Evolutionary conservation across 2,888 invertebrate genomes (phyloP).

Genomic region (Leucoma salicis): DNA sequence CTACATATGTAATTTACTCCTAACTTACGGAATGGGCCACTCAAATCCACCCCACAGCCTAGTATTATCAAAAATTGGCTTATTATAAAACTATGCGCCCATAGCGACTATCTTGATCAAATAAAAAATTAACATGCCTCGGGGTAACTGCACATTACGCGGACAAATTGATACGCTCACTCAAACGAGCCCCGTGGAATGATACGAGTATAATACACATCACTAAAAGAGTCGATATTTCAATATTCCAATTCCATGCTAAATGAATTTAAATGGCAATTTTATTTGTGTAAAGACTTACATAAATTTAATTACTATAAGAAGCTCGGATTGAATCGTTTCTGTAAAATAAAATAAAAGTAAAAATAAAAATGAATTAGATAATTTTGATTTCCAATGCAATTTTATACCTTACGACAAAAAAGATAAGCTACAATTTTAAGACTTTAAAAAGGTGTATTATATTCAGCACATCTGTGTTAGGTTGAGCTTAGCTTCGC

Average conservation of each 20-base stretch:
- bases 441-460: too few relatives aligned
- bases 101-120: slow-evolving; percentile 70
- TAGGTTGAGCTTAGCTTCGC: too few relatives aligned
- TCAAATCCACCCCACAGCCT: slow-evolving; percentile 51
- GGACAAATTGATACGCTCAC: slow-evolving; percentile 59
- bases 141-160: slow-evolving; percentile 58
- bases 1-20: slow-evolving; percentile 63
- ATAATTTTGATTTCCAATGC: too few relatives aligned
- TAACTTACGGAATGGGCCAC: slow-evolving; percentile 54
- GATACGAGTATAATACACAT: not conserved
- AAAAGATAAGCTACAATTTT: too few relatives aligned
- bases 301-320: too few relatives aligned
- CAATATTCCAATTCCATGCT: not conserved
- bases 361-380: too few relatives aligned
- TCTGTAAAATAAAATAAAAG: too few relatives aligned
- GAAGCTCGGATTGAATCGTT: too few relatives aligned
- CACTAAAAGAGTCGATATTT: too few relatives aligned
- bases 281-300: too few relatives aligned
- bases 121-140: slow-evolving; percentile 70
- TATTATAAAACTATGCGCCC: slow-evolving; percentile 74
- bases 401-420: too few relatives aligned
- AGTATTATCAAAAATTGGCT: slow-evolving; percentile 78
- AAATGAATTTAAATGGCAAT: not conserved
- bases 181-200: not conserved
- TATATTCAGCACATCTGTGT: too few relatives aligned